Percentiles rank a stretch among this genome's conserved stretches.
phyloP scores from a whole-genome alignment of 2,113 vertebrate genomes.

The Ptyas mucosa region DNA sequence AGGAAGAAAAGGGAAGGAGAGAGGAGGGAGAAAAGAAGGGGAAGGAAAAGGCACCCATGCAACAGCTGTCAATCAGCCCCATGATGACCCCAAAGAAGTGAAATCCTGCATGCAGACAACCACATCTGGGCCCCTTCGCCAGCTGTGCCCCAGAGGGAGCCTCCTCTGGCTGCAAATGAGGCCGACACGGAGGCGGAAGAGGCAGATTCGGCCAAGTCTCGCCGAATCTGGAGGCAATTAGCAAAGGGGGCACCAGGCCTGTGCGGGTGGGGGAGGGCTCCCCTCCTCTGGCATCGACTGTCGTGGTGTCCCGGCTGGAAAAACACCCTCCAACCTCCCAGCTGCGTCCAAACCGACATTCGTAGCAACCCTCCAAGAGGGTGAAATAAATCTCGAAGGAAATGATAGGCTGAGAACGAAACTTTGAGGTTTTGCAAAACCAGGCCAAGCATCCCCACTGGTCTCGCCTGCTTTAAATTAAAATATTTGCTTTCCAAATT shows the following conservation, averaged over 20 bases:
- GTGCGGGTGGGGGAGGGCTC: neutral
- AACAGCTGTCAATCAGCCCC: neutral
- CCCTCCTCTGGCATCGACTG: conserved; percentile 11
- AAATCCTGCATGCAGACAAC: fast-evolving
- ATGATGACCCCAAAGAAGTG: neutral
- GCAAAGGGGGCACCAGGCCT: neutral
- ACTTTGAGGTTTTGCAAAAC: conserved; percentile 22
- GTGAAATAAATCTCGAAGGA: conserved; percentile 59
- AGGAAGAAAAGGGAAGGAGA: too few species aligned
- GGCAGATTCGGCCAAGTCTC: conserved; percentile 26
- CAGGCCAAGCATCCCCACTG: neutral
- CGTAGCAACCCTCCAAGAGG: conserved; percentile 26
- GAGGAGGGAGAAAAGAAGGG: neutral
- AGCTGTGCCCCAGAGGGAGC: neutral
- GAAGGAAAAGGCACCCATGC: too few species aligned
- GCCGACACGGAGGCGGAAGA: conserved; percentile 18
- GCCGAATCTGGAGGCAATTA: neutral
- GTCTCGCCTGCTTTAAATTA: conserved; percentile 9
- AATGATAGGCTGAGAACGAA: conserved; percentile 41
- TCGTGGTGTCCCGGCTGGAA: conserved; percentile 23
- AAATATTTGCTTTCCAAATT: neutral
- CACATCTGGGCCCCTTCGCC: conserved; percentile 11
- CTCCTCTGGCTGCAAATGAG: conserved; percentile 40
- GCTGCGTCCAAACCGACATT: conserved; percentile 60
- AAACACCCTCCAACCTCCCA: conserved; percentile 9